A percentile compares a stretch with the other conserved stretches of the same genome.
These are phyloP conservation scores for Troglohyphantes excavatus DNA, from an alignment of 2,888 invertebrate species.

Conservation along the genomic window DNA sequence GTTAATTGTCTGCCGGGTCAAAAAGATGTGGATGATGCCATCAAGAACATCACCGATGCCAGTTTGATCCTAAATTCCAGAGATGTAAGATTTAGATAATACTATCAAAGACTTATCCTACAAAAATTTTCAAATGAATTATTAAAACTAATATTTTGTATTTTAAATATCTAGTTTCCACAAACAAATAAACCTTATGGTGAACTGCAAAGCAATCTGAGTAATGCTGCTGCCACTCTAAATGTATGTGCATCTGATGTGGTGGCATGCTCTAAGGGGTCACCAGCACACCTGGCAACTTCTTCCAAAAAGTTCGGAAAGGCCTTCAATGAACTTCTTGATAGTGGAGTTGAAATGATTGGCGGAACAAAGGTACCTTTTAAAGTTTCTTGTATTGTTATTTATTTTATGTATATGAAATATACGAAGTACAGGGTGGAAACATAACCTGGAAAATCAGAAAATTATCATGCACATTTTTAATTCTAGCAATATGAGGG, in stretches of 20 bases:
- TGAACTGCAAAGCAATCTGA: slow-evolving; percentile 92
- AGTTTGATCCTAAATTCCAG: slow-evolving; percentile 84
- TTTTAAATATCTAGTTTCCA: slow-evolving; percentile 86
- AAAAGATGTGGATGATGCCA: slow-evolving; percentile 94
- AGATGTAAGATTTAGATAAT: slow-evolving; percentile 52
- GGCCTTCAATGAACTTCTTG: slow-evolving; percentile 90
- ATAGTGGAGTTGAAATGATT: slow-evolving; percentile 92
- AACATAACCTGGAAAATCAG: too few species aligned
- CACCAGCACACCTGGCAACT: slow-evolving; percentile 87
- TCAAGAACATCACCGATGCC: slow-evolving; percentile 89
- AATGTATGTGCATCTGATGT: slow-evolving; percentile 93
- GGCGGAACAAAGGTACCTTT: slow-evolving; percentile 87
- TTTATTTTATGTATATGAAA: too few species aligned
- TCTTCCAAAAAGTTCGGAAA: slow-evolving; percentile 90
- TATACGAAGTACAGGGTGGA: too few species aligned
- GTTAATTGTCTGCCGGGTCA: slow-evolving; percentile 95
- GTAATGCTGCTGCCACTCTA: slow-evolving; percentile 91
- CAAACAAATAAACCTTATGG: slow-evolving; percentile 87
- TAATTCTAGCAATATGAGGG: too few species aligned
- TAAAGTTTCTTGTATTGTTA: neutral
- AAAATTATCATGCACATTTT: too few species aligned
- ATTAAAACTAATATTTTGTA: neutral
- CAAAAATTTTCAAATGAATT: neutral
- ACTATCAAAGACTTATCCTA: too few species aligned
- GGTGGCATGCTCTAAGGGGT: slow-evolving; percentile 88